phyloP scores from a whole-genome alignment of 2,888 invertebrate genomes.

The Eilema griseolum region DNA sequence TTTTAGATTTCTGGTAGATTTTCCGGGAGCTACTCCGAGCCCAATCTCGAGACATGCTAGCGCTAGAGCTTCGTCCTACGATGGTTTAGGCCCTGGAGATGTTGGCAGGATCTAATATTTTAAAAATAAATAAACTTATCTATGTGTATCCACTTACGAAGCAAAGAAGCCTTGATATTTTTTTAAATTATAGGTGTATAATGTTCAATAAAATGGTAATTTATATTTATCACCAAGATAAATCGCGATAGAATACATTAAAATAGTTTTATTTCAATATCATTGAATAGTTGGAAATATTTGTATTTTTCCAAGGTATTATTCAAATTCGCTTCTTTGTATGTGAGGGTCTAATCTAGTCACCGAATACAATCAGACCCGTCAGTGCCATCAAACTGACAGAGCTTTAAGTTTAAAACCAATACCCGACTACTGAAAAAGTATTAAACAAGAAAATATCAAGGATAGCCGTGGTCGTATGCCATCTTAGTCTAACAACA shows the following conservation, averaged over 20 bases:
- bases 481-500: too few relatives aligned
- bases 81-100: too few relatives aligned
- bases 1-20: too few relatives aligned
- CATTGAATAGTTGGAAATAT: neutral
- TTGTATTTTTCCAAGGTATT: neutral
- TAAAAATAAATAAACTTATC: neutral
- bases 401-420: too few relatives aligned
- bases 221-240: slow-evolving; percentile 2
- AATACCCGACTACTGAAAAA: too few relatives aligned
- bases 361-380: neutral
- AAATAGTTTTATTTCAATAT: neutral
- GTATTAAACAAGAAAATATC: too few relatives aligned
- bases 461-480: too few relatives aligned
- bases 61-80: too few relatives aligned
- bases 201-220: neutral
- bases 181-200: neutral
- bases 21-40: too few relatives aligned
- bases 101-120: too few relatives aligned
- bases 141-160: neutral
- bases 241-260: neutral
- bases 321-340: neutral
- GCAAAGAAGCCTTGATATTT: neutral
- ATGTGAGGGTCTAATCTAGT: neutral
- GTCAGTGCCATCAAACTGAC: too few relatives aligned
- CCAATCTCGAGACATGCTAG: too few relatives aligned